phyloP scores from a whole-genome alignment of 1,140 invertebrate genomes.

The Tribolium madens region DNA sequence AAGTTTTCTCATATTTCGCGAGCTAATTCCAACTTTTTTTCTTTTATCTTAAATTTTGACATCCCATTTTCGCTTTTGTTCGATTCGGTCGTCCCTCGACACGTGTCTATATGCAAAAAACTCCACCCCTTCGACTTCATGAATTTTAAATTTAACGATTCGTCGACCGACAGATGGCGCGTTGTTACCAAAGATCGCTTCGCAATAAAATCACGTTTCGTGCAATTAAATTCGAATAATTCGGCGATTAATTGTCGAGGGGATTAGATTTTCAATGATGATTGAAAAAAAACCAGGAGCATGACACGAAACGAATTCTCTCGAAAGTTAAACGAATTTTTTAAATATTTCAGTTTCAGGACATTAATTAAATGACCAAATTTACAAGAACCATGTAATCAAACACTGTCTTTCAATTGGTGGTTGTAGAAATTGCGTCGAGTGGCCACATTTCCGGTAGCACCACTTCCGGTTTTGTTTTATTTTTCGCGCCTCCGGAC shows the following conservation, averaged over 20 bases:
- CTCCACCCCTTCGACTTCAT: constrained; percentile 16
- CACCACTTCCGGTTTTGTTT: too few relatives aligned
- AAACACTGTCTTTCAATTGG: too few relatives aligned
- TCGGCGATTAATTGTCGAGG: neutral
- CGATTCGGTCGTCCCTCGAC: neutral
- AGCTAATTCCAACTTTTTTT: neutral
- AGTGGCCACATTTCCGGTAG: too few relatives aligned
- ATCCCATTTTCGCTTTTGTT: neutral
- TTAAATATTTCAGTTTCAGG: too few relatives aligned
- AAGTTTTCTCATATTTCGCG: neutral
- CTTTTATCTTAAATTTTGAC: neutral
- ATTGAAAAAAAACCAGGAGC: neutral
- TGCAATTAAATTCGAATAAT: constrained; percentile 27
- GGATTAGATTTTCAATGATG: neutral
- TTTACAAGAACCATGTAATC: too few relatives aligned
- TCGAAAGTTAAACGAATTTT: too few relatives aligned
- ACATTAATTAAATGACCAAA: too few relatives aligned
- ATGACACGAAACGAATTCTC: too few relatives aligned
- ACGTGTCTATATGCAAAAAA: constrained; percentile 29
- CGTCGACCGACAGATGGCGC: constrained; percentile 7
- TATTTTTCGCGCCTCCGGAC: too few relatives aligned
- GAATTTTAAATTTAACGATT: constrained; percentile 21
- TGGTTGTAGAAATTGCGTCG: too few relatives aligned
- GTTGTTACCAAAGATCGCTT: neutral
- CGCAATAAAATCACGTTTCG: constrained; percentile 8